These are phyloP conservation scores for Podarcis siculus DNA, from an alignment of 2,797 vertebrate genomes.

Conservation along the genomic window DNA sequence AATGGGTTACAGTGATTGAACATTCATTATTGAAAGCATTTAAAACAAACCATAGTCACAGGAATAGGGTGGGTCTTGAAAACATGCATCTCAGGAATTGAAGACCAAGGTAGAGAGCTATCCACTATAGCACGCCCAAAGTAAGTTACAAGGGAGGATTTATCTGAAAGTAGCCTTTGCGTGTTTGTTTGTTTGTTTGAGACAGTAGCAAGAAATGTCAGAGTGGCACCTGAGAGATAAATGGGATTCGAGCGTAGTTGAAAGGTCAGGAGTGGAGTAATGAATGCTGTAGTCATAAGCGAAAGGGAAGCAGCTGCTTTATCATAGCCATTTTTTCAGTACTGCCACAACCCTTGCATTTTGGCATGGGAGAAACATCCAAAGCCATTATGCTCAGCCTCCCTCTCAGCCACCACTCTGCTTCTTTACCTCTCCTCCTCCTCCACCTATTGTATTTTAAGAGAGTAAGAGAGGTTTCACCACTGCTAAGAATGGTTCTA, in stretches of 20 bases:
- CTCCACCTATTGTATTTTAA: background rate
- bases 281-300: slow-evolving; percentile 1
- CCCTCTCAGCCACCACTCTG: no score
- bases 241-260: slow-evolving; percentile 16
- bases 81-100: no score
- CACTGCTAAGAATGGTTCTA: background rate
- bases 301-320: background rate
- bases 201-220: slow-evolving; percentile 23
- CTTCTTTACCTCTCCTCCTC: background rate
- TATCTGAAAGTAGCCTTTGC: background rate
- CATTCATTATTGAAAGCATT: no score
- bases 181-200: slow-evolving; percentile 8
- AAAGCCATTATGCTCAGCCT: background rate
- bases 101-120: no score
- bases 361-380: slow-evolving; percentile 6
- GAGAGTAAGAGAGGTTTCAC: background rate
- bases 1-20: no score
- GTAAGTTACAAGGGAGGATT: background rate
- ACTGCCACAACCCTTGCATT: background rate
- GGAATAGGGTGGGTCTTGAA: no score
- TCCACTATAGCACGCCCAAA: background rate
- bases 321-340: background rate
- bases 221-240: slow-evolving; percentile 16
- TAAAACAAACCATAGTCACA: no score
- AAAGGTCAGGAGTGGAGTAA: slow-evolving; percentile 29